Evolutionary conservation across 2,888 invertebrate genomes (phyloP), one percentile per base, ranked within the genome.

Genomic region (Bellardia bayeri): DNA sequence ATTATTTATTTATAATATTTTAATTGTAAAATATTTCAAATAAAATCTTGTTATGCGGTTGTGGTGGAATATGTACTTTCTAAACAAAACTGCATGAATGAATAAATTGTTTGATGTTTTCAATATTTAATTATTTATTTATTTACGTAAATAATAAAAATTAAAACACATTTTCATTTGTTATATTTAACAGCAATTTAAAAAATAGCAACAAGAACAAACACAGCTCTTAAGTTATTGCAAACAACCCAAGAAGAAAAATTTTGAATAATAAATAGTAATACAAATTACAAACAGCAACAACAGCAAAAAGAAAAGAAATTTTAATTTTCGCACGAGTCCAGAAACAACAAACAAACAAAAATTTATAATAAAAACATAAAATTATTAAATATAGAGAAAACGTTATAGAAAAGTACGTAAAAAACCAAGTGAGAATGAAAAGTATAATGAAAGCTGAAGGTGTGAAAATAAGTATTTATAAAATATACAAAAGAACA

Each of bases 381-480:
- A 72, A 63, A 82, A 74, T 58, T 74, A 71, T 68, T 74, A 66
- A 74, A 33, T 33, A 33, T 33, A 33, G 33, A 33, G 5, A 33
- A 33, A 33, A 33, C 3, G 33, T 2, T 4, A 74, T 56, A 45
- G 14, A 42, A 81, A 61, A 68, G 14, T 23, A 56, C 49, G 3
- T 37, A 56, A 30, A 23, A 23, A 30, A 30, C 54, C 14, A 82
- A 86, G 85, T 87, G 82, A 79, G 80, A 87, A 85, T 80, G 72
- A 88, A 69, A 87, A 75, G 69, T 69, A 80, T 42, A 64, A 86
- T 64, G 75, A 85, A 82, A 85, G 45, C 49, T 51, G 72, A 76
- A 87, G 82, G 85, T 87, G 86, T 85, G 79, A 83, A 87, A 86
- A 85, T 61, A n/a, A n/a, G n/a, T n/a, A 68, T 45, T 42, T 63